These are phyloP conservation scores for Mycteria americana DNA, from an alignment of 2,797 vertebrate species.

Conservation along the genomic window DNA sequence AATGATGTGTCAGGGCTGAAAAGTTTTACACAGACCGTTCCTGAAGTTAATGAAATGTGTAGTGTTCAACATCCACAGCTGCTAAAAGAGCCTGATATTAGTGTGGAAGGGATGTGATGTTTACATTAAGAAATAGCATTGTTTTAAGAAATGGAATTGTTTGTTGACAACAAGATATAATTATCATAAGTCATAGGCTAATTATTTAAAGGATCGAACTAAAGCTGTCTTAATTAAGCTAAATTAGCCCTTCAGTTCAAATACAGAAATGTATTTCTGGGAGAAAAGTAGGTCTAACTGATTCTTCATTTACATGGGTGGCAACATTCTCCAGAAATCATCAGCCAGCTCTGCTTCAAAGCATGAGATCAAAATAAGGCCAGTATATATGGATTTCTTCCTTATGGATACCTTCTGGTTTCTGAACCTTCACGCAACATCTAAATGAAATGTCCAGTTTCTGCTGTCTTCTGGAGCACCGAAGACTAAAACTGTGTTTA, in stretches of 20 bases:
- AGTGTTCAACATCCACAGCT: background rate
- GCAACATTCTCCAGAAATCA: background rate
- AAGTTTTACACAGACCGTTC: background rate
- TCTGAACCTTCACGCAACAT: background rate
- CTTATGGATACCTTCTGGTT: background rate
- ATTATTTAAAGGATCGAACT: background rate
- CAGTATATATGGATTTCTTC: background rate
- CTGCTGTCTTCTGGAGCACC: background rate
- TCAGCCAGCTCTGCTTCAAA: background rate
- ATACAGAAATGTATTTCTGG: background rate
- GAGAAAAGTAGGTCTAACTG: background rate
- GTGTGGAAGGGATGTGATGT: background rate
- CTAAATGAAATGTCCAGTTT: background rate
- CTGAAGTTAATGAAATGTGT: background rate
- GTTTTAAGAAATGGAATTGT: background rate
- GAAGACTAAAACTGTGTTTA: background rate
- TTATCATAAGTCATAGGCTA: background rate
- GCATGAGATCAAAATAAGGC: background rate
- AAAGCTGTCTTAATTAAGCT: background rate
- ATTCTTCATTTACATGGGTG: background rate
- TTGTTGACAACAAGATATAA: background rate
- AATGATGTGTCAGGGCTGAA: background rate
- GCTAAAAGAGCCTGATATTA: background rate
- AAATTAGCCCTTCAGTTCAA: background rate
- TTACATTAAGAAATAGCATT: background rate